A percentile compares a stretch with the other conserved stretches of the same genome.
phyloP scores from a whole-genome alignment of 2,888 invertebrate genomes.

The Cryptus viduatorius region DNA sequence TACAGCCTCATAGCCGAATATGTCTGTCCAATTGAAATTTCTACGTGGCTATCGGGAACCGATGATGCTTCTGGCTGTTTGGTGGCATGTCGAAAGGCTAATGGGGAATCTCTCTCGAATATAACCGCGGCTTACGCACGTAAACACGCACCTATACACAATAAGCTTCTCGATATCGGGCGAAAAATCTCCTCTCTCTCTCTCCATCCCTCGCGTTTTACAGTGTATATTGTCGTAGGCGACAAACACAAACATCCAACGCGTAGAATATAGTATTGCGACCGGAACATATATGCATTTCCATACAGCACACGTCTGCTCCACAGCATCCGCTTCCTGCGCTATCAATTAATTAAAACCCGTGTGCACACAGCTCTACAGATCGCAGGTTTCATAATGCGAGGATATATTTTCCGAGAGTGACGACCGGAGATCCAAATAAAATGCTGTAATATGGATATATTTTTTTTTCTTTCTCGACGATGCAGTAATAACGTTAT shows the following conservation, averaged over 20 bases:
- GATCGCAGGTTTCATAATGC: neutral
- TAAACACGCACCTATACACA: slow-evolving; percentile 15
- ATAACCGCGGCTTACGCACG: slow-evolving; percentile 5
- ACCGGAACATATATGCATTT: neutral
- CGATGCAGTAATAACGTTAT: neutral
- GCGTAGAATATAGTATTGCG: slow-evolving; percentile 5
- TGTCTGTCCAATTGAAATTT: neutral
- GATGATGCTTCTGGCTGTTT: slow-evolving; percentile 13
- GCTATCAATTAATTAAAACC: slow-evolving; percentile 1
- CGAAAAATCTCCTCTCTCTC: neutral
- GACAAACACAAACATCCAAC: neutral
- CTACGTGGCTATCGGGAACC: neutral
- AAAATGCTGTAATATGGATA: neutral
- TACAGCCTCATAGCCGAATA: neutral
- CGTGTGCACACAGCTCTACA: neutral
- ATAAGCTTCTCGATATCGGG: slow-evolving; percentile 12
- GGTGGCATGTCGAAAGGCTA: neutral
- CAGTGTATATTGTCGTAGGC: neutral
- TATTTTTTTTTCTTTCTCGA: neutral
- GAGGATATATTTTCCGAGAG: neutral
- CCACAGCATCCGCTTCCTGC: slow-evolving; percentile 1
- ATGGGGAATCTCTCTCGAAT: neutral
- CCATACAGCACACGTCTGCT: slow-evolving; percentile 5
- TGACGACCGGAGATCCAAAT: neutral
- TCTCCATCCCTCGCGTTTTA: neutral